Percentiles rank a stretch among this genome's conserved stretches.
Conservation (phyloP, 2,113 vertebrate species). For the Lepisosteus osseus region DNA sequence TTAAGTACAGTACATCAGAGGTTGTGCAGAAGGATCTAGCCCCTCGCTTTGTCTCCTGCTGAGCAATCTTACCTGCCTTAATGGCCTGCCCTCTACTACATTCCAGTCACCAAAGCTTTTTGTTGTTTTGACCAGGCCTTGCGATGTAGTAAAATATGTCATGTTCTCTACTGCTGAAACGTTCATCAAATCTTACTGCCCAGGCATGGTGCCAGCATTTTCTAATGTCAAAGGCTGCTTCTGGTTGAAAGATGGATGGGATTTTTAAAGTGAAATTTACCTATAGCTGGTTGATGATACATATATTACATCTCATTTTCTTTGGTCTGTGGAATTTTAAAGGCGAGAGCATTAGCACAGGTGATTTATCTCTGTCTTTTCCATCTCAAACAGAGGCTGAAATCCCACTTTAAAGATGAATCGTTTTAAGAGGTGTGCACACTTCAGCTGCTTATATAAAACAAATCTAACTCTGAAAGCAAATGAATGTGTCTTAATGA, state of each 20-base stretch:
- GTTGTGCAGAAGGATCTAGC: too few relatives aligned
- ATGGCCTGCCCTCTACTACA: background rate
- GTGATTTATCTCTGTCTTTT: conserved; percentile 69
- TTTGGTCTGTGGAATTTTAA: conserved; percentile 74
- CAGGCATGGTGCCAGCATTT: conserved; percentile 57
- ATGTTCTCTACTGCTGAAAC: conserved; percentile 36
- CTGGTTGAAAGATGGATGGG: conserved; percentile 70
- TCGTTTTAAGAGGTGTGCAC: background rate
- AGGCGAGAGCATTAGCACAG: conserved; percentile 66
- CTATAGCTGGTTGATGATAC: conserved; percentile 74
- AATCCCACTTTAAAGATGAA: conserved; percentile 1
- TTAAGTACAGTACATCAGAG: too few relatives aligned
- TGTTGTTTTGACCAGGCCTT: conserved; percentile 29
- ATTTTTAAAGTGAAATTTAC: conserved; percentile 79
- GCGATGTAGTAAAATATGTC: conserved; percentile 44
- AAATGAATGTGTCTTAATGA: too few relatives aligned
- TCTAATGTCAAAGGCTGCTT: conserved; percentile 62
- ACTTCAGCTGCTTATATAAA: too few relatives aligned
- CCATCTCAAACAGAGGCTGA: background rate
- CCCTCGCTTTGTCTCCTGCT: too few relatives aligned
- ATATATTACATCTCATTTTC: conserved; percentile 78
- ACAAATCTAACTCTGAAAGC: too few relatives aligned
- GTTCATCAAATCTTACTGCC: conserved; percentile 47
- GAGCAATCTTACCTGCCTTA: background rate
- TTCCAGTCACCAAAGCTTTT: background rate